Evolutionary conservation across 2,113 vertebrate species (phyloP).

Genomic region (Stigmatopora nigra): DNA sequence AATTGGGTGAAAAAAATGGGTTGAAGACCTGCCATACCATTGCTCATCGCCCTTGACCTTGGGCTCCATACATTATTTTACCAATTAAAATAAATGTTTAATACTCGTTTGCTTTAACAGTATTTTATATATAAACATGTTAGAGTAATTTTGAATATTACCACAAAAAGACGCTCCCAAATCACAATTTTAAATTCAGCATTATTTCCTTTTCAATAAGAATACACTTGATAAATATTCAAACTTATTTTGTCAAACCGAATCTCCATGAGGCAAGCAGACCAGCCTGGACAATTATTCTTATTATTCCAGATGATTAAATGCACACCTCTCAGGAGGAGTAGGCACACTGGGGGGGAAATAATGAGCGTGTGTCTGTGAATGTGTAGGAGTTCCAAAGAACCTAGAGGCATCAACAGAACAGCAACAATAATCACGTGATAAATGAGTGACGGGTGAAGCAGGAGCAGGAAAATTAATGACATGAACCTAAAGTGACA

Average conservation of each 20-base stretch:
- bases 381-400: not conserved
- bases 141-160: too few species aligned
- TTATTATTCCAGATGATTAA: constrained; percentile 10
- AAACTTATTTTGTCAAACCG: not conserved
- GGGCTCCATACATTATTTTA: too few species aligned
- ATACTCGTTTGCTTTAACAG: too few species aligned
- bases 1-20: too few species aligned
- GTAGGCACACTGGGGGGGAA: not conserved
- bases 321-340: not conserved
- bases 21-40: too few species aligned
- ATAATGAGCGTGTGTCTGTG: not conserved
- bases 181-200: not conserved
- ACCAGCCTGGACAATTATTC: not conserved
- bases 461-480: not conserved
- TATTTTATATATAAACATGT: too few species aligned
- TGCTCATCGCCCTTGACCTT: too few species aligned
- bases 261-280: not conserved
- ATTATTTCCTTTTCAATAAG: constrained; percentile 1
- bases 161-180: not conserved
- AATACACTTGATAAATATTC: not conserved
- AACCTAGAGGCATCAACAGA: constrained; percentile 5
- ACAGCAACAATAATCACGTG: not conserved
- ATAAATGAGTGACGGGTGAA: not conserved
- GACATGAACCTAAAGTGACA: not conserved
- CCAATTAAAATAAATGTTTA: too few species aligned